Percentiles rank a stretch among this genome's conserved stretches.
Conservation (phyloP, 2,797 vertebrate genomes). For the Characodon lateralis region DNA sequence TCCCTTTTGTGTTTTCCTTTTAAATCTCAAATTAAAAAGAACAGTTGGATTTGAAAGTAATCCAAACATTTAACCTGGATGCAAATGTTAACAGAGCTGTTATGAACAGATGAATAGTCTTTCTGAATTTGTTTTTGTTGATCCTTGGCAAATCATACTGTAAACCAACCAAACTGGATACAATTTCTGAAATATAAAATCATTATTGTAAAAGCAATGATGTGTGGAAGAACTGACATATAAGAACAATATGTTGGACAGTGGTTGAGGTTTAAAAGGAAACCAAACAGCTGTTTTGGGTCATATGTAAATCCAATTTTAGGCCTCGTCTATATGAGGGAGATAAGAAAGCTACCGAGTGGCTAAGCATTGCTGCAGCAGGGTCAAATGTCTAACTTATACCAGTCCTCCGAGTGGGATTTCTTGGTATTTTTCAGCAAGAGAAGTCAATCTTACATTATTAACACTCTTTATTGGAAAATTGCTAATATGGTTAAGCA, state of each 20-base stretch:
- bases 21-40: slow-evolving; percentile 8
- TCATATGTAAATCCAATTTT: neutral
- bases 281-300: neutral
- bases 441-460: neutral
- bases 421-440: neutral
- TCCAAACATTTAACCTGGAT: slow-evolving; percentile 28
- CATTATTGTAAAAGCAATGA: neutral
- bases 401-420: neutral
- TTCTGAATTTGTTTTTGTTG: slow-evolving; percentile 24
- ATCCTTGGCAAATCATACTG: neutral
- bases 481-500: neutral
- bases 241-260: neutral
- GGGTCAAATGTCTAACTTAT: neutral
- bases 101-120: slow-evolving; percentile 22
- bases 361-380: neutral
- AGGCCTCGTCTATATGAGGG: neutral
- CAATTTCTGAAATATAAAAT: neutral
- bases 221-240: slow-evolving; percentile 13
- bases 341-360: neutral
- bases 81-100: slow-evolving; percentile 24
- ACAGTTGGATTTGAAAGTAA: slow-evolving; percentile 42
- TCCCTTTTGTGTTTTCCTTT: slow-evolving; percentile 17
- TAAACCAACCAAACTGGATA: neutral
- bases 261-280: neutral
- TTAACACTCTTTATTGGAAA: neutral